Percentiles rank a stretch among this genome's conserved stretches.
These are phyloP conservation scores for Spheniscus humboldti DNA, from an alignment of 2,797 vertebrate genomes.

Conservation along the genomic window DNA sequence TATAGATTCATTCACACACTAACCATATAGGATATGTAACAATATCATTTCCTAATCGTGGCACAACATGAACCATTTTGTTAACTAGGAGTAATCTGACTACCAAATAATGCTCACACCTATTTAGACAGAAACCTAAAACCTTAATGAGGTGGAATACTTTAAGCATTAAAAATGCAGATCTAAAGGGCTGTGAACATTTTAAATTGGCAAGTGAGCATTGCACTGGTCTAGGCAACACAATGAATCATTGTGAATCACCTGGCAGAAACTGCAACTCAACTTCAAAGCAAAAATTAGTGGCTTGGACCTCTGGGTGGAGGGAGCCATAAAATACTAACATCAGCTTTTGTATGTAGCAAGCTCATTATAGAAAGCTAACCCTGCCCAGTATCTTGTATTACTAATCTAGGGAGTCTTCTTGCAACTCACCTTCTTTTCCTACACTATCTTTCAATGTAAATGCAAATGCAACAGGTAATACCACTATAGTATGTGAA, in stretches of 20 bases:
- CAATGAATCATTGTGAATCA: slow-evolving; percentile 65
- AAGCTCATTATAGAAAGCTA: slow-evolving; percentile 13
- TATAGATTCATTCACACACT: slow-evolving; percentile 31
- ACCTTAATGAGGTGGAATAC: slow-evolving; percentile 20
- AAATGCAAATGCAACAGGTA: not conserved
- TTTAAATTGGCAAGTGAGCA: slow-evolving; percentile 54
- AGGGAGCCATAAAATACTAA: slow-evolving; percentile 59
- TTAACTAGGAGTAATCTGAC: slow-evolving; percentile 44
- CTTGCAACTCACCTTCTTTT: not conserved
- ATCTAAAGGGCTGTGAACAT: slow-evolving; percentile 50
- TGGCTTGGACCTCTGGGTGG: slow-evolving; percentile 17
- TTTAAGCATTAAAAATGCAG: slow-evolving; percentile 52
- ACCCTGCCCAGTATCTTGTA: slow-evolving; percentile 20
- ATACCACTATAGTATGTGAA: not conserved
- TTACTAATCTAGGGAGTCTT: not conserved
- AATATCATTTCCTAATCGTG: slow-evolving; percentile 27
- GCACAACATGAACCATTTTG: slow-evolving; percentile 57
- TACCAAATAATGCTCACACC: slow-evolving; percentile 5
- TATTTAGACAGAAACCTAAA: slow-evolving; percentile 50
- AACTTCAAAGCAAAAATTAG: slow-evolving; percentile 70
- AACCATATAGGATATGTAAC: slow-evolving; percentile 16
- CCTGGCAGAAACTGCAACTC: slow-evolving; percentile 62
- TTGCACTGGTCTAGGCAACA: slow-evolving; percentile 34
- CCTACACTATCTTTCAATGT: not conserved
- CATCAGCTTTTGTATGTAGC: slow-evolving; percentile 44